phyloP scores from a whole-genome alignment of 1,140 invertebrate species.

The Nixonia krombeini region DNA sequence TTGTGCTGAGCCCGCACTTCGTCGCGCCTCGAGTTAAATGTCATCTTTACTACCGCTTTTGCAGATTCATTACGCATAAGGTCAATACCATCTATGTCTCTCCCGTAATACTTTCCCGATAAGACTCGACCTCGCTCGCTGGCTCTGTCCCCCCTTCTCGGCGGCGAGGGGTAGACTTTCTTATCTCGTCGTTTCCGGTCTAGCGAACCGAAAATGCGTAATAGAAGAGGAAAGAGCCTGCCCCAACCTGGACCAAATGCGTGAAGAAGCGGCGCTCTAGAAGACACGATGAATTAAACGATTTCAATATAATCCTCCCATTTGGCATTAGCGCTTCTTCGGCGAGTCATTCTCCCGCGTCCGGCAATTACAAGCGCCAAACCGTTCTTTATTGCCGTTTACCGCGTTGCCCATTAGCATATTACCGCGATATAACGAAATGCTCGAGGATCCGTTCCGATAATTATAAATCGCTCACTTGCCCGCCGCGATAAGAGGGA shows the following conservation, averaged over 20 bases:
- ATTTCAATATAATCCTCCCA: conserved; percentile 2
- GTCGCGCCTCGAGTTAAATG: not conserved
- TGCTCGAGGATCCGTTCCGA: too few species aligned
- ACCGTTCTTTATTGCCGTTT: too few species aligned
- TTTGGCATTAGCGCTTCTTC: not conserved
- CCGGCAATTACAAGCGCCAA: too few species aligned
- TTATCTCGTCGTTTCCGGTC: conserved; percentile 71
- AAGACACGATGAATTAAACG: conserved; percentile 37
- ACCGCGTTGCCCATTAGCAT: too few species aligned
- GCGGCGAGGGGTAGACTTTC: conserved; percentile 56
- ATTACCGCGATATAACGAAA: too few species aligned
- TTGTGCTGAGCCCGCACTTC: too few species aligned
- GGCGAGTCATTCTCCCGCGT: too few species aligned
- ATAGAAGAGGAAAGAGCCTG: conserved; percentile 61
- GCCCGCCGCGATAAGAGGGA: too few species aligned
- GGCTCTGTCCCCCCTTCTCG: conserved; percentile 35
- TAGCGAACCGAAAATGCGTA: conserved; percentile 71
- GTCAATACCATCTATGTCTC: conserved; percentile 52
- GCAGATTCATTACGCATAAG: conserved; percentile 57
- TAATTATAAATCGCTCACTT: too few species aligned
- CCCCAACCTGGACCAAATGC: conserved; percentile 46
- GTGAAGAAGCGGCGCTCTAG: conserved; percentile 27
- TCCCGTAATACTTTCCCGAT: conserved; percentile 61
- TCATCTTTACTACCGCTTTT: conserved; percentile 34
- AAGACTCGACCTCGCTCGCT: conserved; percentile 53